Base-by-base conservation (phyloP, 2,888 invertebrate genomes). In the Apamea sordens region DNA sequence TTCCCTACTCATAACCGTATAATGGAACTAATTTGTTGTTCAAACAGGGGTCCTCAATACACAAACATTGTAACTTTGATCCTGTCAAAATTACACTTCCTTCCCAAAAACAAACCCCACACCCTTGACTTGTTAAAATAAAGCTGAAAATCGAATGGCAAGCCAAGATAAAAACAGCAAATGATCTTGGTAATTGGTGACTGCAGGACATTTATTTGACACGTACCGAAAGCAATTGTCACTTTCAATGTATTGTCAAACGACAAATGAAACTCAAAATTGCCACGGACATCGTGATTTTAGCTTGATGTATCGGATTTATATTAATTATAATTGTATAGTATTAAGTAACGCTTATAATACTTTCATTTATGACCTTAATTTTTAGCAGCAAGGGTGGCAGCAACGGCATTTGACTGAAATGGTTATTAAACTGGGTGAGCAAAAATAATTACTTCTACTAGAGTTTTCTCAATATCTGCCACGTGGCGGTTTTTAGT, bases 11-110 rank as follows among this genome's bases (percentile, higher is more conserved):
- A 95, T 94, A 95, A 94, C 94, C 95, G 95, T 95, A 95, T 96
- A 96, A 96, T 96, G 94, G 92, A 95, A 95, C 95, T 96, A 96
- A 96, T 96, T 96, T 96, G 96, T 95, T 96, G 95, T 95, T 96
- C 96, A 96, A 96, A 96, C 95, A 96, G 92, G 95, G 95, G 91
- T 92, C 92, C 91, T 94, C 92, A 91, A 92, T 92, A 94, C 92
- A 94, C 95, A 96, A 96, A 96, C 94, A 95, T 93, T 91, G 90
- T 88, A 85, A 91, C 92, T 90, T 90, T 88, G 89, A 90, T 90
- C 84, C 80, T 82, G 74, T 86, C 80, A 88, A 79, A 75, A 61
- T 84, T 70, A 79, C 21, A 61, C 2, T 11, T 13, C 28, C 67
- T 15, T 63, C 6, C 47, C 1, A 18, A 63, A 79, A 75, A 63